Base-by-base conservation (phyloP, 2,888 invertebrate genomes). In the Theodoxus fluviatilis region DNA sequence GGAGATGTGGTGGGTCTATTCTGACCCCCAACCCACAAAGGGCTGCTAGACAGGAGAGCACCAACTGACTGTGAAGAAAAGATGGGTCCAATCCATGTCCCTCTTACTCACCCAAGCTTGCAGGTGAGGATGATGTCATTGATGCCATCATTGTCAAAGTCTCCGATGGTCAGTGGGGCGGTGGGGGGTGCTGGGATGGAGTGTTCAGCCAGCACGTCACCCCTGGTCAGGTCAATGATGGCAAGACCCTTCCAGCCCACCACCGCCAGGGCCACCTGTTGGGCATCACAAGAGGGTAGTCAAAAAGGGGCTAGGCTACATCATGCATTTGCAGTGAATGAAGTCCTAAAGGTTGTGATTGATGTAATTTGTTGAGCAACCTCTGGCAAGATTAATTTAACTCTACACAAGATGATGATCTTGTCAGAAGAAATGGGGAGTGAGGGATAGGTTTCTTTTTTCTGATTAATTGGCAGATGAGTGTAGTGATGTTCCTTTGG, bases 81-180 rank as follows among this genome's bases (percentile, higher is more conserved):
- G 15, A 12, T 64, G 31, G 28, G 43, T 12, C 43, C 9, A 18
- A 9, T 12, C 9, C 18, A 12, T 57, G 15, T 25, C 3, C 40
- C 12, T 37, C 40, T n/a, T 28, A 70, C 80, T 72, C 73, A 85
- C 85, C 83, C 84, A 68, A 79, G 75, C 71, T 81, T 82, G 74
- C 85, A 85, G 2, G 81, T 81, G 31, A 84, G 75, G 40, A 85
- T 80, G 38, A 85, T 71, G 72, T 85, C 85, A 70, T 80, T 83
- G 68, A 80, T 74, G 4, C 85, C 85, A 76, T 85, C 84, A 63
- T 83, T 81, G 73, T 83, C 81, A 73, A 85, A 85, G 74, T 85
- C 85, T 1, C 82, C 84, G 33, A 81, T 73, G 35, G 83, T 81
- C 22, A 84, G 79, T 0, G 79, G 76, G 33, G 78, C 80, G n/a